A percentile compares a stretch with the other conserved stretches of the same genome.
These are phyloP conservation scores for Polietes domitor DNA, from an alignment of 2,888 invertebrate species.

Conservation along the genomic window DNA sequence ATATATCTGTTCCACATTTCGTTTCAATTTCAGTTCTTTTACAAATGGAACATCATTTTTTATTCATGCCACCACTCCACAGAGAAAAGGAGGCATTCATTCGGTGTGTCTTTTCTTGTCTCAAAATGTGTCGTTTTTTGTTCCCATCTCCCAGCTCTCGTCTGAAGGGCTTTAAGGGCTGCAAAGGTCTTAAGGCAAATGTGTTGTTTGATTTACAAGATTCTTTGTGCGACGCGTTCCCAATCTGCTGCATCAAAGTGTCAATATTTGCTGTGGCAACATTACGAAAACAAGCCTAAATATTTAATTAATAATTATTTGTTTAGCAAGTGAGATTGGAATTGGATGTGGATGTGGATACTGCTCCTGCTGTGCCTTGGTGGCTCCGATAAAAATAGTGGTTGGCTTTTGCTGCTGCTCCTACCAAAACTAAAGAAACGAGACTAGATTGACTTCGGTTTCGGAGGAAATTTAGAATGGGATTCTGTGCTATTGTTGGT, in stretches of 20 bases:
- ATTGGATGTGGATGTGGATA: neutral
- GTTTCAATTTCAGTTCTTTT: neutral
- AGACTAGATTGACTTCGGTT: neutral
- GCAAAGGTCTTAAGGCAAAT: neutral
- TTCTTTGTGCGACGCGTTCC: neutral
- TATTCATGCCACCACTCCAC: slow-evolving; percentile 35
- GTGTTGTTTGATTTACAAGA: neutral
- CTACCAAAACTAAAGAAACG: neutral
- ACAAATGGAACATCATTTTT: slow-evolving; percentile 14
- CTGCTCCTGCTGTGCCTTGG: too few relatives aligned
- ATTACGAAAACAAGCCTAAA: slow-evolving; percentile 12
- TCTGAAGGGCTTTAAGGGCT: neutral
- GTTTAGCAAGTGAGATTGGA: slow-evolving; percentile 24
- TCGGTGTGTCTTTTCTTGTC: too few relatives aligned
- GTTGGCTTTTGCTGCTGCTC: neutral
- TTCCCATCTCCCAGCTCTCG: neutral
- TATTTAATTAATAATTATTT: slow-evolving; percentile 32
- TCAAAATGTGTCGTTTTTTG: neutral
- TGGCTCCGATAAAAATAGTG: neutral
- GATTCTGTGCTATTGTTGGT: neutral
- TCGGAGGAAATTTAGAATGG: neutral
- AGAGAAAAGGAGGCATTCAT: neutral
- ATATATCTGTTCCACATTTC: slow-evolving; percentile 20
- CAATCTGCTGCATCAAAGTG: neutral
- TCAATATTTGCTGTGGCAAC: neutral